phyloP scores from a whole-genome alignment of 2,797 vertebrate genomes.

The Tarsius wallacei region DNA sequence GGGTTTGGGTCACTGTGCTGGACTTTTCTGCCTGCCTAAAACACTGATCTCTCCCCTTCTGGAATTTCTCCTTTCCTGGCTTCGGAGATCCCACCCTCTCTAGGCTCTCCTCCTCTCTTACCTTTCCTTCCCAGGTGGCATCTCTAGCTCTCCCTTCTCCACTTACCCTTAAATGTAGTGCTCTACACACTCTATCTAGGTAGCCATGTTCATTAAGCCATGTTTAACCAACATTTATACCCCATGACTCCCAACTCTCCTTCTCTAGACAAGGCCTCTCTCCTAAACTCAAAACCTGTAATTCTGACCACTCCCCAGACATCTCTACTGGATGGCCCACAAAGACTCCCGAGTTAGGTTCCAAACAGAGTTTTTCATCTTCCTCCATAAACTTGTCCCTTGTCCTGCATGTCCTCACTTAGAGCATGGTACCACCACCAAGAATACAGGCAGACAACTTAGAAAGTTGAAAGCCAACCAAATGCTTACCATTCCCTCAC shows the following conservation, averaged over 20 bases:
- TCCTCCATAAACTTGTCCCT: not conserved
- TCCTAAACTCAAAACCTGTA: not conserved
- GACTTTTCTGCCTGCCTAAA: not conserved
- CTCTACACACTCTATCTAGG: no score
- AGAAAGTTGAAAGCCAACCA: not conserved
- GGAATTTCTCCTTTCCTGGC: not conserved
- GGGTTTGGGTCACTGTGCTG: not conserved
- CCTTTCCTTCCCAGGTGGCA: not conserved
- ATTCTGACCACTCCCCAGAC: not conserved
- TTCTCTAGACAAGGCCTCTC: not conserved
- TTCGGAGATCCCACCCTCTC: not conserved
- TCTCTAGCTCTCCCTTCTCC: not conserved
- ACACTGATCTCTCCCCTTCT: not conserved
- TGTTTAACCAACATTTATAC: not conserved
- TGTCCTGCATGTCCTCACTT: not conserved
- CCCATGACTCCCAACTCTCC: not conserved
- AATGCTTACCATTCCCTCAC: not conserved
- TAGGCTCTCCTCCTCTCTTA: not conserved
- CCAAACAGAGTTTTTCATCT: not conserved
- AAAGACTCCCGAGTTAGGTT: not conserved
- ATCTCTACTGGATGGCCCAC: not conserved
- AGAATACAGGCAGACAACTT: not conserved
- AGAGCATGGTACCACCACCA: not conserved
- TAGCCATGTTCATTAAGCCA: fast-evolving
- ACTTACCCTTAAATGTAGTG: not conserved